Evolutionary conservation across 2,113 vertebrate genomes (phyloP), one percentile per base, ranked within the genome.

Genomic region (Pluvianellus socialis): DNA sequence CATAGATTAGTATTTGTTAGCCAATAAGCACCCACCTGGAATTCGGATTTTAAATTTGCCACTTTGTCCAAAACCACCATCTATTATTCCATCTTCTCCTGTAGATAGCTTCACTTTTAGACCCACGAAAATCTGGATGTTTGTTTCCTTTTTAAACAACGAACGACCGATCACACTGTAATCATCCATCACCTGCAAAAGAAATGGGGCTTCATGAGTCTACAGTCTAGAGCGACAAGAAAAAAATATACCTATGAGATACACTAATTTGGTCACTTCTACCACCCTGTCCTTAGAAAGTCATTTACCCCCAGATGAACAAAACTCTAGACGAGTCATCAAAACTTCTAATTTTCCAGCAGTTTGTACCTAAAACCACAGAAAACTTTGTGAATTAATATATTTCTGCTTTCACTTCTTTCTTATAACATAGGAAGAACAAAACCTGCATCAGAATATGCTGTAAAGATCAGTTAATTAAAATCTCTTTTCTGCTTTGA

Each of bases 111-210:
- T 98, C 85, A 99, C 99, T 96, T 99, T 99, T 62, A 99, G 98
- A 49, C 99, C 99, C 96, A 99, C 98, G 42, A 99, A 99, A 55
- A 99, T 98, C 97, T 99, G 99, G 79, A 99, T 98, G 98, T 99
- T 99, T 66, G 99, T 99, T 97, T 99, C 99, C 96, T 99, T 99
- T 97, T 99, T 99, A 97, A 99, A 99, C 86, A 99, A 97, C 1
- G 98, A 99, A 56, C 99, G 99, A 79, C 99, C 99, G 38, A 99
- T 99, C 95, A 99, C 98, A 2, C 98, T 99, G 96, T 98, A 98
- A 97, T 99, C 99, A 13, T 99, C 99, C 12, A 98, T 98, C 61
- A 98, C 98, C 99, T 99, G 89, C 27, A 94, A 95, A 88, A 96
- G 84, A 96, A 82, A 91, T 0, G 40, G 1, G 4, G 9, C 33